Base-by-base conservation (phyloP, 2,797 vertebrate genomes). In the Podarcis siculus region DNA sequence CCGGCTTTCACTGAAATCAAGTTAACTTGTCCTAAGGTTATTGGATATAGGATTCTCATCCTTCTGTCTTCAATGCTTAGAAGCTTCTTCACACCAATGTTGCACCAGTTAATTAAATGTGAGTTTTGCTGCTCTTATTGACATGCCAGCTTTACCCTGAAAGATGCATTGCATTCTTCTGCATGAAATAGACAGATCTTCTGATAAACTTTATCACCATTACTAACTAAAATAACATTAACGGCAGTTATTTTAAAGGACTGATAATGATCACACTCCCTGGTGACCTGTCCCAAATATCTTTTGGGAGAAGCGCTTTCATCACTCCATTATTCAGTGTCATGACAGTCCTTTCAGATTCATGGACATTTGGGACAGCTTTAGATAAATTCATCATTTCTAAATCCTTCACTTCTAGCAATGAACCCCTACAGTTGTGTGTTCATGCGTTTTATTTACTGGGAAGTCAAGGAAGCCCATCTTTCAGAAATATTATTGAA, bases 271-370 rank as follows among this genome's bases (percentile, higher is more conserved):
- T 15, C 61, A 3, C 25, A 80, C 1, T 87, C 64, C 8, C 66
- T 23, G 73, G 37, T 80, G 37, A 69, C 82, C 84, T 88, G 13
- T 89, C 19, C 10, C 58, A 92, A 86, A 79, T 61, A 0, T 19
- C 21, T 85, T 72, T 72, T 55, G 21, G 15, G 72, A 37, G 13
- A 37, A 76, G 25, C 3, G 13, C 37, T 76, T 86, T 13, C 2
- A 87, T 1, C 2, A 39, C 58, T 78, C 39, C 19, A 30, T 82
- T 35, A 17, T 8, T 1, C 3, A 82, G 13, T 81, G 35, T 81
- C 77, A 49, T 7, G 45, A 19, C 71, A 87, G 76, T 80, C 66
- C 25, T 42, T 37, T 83, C 37, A 1, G 4, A 77, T 23, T 39
- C 30, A 66, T 17, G 49, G 79, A 5, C 2, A 9, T 17, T 86